Evolutionary conservation across 2,797 vertebrate species (phyloP).

Genomic region (Zenarchopterus dispar): DNA sequence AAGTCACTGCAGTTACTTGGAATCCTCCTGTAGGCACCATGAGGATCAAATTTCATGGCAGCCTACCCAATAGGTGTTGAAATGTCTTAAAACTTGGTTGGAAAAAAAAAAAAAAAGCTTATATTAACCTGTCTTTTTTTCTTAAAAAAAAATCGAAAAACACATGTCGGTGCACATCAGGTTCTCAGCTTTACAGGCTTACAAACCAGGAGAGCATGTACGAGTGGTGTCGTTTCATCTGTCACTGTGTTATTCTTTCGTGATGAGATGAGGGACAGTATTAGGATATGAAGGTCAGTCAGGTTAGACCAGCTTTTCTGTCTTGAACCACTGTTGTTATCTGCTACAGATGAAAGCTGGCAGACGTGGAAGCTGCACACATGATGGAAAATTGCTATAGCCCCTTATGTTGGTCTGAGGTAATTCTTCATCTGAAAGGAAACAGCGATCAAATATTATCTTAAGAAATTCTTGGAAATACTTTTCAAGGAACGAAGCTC

Average conservation of each 20-base stretch:
- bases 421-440: no score
- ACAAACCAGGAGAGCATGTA: background rate
- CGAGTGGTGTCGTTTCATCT: conserved; percentile 17
- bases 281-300: conserved; percentile 64
- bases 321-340: conserved; percentile 63
- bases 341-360: conserved; percentile 58
- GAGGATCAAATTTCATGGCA: background rate
- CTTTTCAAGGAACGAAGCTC: conserved; percentile 20
- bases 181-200: conserved; percentile 18
- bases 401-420: conserved; percentile 44
- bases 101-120: background rate
- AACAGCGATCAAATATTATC: no score
- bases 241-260: conserved; percentile 38
- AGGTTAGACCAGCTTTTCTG: conserved; percentile 57
- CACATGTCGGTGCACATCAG: background rate
- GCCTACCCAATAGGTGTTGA: background rate
- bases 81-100: background rate
- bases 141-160: background rate
- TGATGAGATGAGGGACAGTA: conserved; percentile 35
- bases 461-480: conserved; percentile 5
- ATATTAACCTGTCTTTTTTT: background rate
- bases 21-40: no score
- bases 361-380: conserved; percentile 28
- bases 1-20: background rate
- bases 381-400: conserved; percentile 31